These are phyloP conservation scores for Drosophila putrida DNA, from an alignment of 2,888 invertebrate species.

Conservation along the genomic window DNA sequence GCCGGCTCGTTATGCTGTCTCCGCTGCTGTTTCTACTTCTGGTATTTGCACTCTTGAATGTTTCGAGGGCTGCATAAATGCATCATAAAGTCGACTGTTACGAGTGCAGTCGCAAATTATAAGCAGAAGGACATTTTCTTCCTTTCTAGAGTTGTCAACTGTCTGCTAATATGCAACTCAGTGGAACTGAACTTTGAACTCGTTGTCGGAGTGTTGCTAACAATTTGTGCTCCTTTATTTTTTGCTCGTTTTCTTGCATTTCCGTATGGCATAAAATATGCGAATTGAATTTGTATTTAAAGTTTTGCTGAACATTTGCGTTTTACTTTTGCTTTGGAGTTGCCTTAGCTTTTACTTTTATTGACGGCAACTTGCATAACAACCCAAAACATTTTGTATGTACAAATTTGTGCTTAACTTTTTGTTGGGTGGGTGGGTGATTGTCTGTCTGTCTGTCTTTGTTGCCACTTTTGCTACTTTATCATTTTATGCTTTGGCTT, in stretches of 20 bases:
- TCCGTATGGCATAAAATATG: slow-evolving; percentile 75
- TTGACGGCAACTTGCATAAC: slow-evolving; percentile 71
- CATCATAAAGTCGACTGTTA: slow-evolving; percentile 73
- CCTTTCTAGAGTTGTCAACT: slow-evolving; percentile 23
- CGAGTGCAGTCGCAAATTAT: slow-evolving; percentile 58
- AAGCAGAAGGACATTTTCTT: slow-evolving; percentile 61
- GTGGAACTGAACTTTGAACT: slow-evolving; percentile 68
- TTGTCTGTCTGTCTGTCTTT: slow-evolving; percentile 21
- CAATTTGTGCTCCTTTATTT: slow-evolving; percentile 76
- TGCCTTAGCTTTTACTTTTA: slow-evolving; percentile 37
- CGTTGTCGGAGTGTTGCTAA: slow-evolving; percentile 36
- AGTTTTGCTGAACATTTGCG: slow-evolving; percentile 56
- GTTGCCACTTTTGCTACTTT: slow-evolving; percentile 41
- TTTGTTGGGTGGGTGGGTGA: slow-evolving; percentile 17
- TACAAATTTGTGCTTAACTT: slow-evolving; percentile 79
- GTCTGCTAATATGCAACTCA: slow-evolving; percentile 70
- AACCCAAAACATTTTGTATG: slow-evolving; percentile 80
- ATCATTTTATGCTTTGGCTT: slow-evolving; percentile 57
- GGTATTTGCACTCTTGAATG: slow-evolving; percentile 55
- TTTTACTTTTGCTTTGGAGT: slow-evolving; percentile 31
- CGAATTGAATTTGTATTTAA: slow-evolving; percentile 82
- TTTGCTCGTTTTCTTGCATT: slow-evolving; percentile 59
- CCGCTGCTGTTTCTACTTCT: slow-evolving; percentile 5
- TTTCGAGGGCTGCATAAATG: slow-evolving; percentile 72
- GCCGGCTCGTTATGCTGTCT: slow-evolving; percentile 65